A percentile compares a stretch with the other conserved stretches of the same genome.
Conservation (phyloP, 35 echinoderm and acorn worm genomes). For the Ophioderma brevispina region DNA sequence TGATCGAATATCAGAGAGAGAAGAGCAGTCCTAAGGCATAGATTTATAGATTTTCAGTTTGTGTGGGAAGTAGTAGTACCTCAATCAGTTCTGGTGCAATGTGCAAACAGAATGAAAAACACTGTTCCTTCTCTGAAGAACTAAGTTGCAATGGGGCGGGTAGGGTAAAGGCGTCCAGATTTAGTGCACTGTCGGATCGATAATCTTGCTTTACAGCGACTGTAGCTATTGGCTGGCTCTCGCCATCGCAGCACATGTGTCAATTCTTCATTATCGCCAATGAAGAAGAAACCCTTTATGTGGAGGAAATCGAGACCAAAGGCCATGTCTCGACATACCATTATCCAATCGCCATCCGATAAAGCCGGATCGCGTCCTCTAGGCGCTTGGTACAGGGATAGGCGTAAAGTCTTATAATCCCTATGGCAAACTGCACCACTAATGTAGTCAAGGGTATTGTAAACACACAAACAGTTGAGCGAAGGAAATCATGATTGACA, state of each 20-base stretch:
- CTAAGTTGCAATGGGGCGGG: background rate
- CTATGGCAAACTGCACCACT: background rate
- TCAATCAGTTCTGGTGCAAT: background rate
- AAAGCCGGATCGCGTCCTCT: background rate
- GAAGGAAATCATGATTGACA: background rate
- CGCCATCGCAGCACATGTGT: background rate
- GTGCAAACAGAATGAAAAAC: background rate
- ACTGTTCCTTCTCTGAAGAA: background rate
- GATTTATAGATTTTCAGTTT: conserved; percentile 5
- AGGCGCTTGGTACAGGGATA: background rate
- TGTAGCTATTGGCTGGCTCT: background rate
- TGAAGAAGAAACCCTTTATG: background rate
- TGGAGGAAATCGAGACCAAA: background rate
- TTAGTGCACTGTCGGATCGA: background rate
- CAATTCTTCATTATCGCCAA: background rate
- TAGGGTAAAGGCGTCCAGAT: background rate
- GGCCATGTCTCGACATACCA: background rate
- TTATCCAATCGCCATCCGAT: background rate
- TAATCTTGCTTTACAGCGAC: background rate
- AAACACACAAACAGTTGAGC: background rate
- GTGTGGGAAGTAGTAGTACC: background rate
- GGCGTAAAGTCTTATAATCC: background rate
- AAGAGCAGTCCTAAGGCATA: background rate
- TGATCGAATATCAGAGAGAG: conserved; percentile 10
- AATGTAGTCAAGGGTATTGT: background rate